phyloP scores from a whole-genome alignment of 1,140 invertebrate genomes.

The Pantala flavescens region DNA sequence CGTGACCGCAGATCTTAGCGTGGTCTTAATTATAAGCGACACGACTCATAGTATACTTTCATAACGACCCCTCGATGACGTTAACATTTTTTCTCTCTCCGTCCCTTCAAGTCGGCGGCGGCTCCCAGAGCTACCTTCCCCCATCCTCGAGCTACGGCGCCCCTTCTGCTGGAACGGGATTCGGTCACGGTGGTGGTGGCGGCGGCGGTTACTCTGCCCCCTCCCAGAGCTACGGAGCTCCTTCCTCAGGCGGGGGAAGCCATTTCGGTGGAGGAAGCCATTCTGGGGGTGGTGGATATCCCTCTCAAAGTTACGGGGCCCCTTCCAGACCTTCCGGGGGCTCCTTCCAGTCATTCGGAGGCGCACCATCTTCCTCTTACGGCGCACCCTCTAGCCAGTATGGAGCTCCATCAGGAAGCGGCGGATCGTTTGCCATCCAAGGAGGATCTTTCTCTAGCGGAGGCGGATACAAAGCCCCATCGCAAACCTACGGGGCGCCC shows the following conservation, averaged over 20 bases:
- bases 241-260: slow-evolving; percentile 22
- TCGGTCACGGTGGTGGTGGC: slow-evolving; percentile 15
- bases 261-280: slow-evolving; percentile 28
- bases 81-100: background rate
- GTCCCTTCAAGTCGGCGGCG: background rate
- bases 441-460: slow-evolving; percentile 11
- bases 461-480: background rate
- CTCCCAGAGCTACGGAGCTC: slow-evolving; percentile 16
- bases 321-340: slow-evolving; percentile 23
- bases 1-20: too few species aligned
- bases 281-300: slow-evolving; percentile 25
- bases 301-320: slow-evolving; percentile 30
- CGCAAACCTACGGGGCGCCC: too few species aligned
- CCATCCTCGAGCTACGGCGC: slow-evolving; percentile 38
- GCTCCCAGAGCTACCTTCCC: background rate
- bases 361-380: slow-evolving; percentile 31
- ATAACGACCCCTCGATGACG: too few species aligned
- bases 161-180: slow-evolving; percentile 22
- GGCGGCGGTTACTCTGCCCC: background rate
- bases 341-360: slow-evolving; percentile 19
- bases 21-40: too few species aligned
- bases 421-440: background rate
- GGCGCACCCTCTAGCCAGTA: slow-evolving; percentile 26
- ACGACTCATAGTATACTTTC: too few species aligned
- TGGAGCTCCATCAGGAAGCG: slow-evolving; percentile 13